Conservation (phyloP, 2,888 invertebrate species). For the Eupeodes latifasciatus region DNA sequence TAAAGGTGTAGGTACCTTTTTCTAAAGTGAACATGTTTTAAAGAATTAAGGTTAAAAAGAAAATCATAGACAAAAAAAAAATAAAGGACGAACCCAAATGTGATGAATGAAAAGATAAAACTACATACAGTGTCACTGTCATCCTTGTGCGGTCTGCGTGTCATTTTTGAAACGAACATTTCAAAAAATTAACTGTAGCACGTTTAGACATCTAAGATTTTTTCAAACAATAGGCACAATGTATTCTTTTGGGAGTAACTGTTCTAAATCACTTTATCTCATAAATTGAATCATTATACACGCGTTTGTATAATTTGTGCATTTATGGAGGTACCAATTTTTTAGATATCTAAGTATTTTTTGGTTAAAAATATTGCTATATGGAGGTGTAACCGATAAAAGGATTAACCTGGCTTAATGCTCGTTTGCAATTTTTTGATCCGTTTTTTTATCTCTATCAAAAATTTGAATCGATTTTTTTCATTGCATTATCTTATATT, state of each 20-base stretch:
- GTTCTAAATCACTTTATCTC: slow-evolving; percentile 25
- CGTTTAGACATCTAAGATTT: slow-evolving; percentile 31
- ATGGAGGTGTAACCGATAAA: slow-evolving; percentile 40
- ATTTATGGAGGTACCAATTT: too few species aligned
- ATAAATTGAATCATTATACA: slow-evolving; percentile 41
- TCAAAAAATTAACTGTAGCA: slow-evolving; percentile 47
- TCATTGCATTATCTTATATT: background rate
- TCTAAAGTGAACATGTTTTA: slow-evolving; percentile 11
- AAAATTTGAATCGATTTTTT: background rate
- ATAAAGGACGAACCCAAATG: slow-evolving; percentile 47
- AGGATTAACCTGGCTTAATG: slow-evolving; percentile 41
- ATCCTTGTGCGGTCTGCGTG: slow-evolving; percentile 67
- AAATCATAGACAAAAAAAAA: background rate
- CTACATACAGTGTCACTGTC: slow-evolving; percentile 50
- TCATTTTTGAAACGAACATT: slow-evolving; percentile 47
- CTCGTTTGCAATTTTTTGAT: slow-evolving; percentile 53
- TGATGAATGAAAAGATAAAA: slow-evolving; percentile 49
- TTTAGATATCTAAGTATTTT: background rate
- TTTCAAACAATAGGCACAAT: slow-evolving; percentile 6
- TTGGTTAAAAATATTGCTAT: slow-evolving; percentile 13
- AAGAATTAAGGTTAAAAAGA: background rate
- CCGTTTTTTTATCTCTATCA: slow-evolving; percentile 37
- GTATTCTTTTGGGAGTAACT: slow-evolving; percentile 18
- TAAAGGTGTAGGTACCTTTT: slow-evolving; percentile 25
- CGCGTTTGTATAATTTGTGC: background rate